Conservation (phyloP, 2,797 vertebrate genomes). For the Coreius guichenoti region DNA sequence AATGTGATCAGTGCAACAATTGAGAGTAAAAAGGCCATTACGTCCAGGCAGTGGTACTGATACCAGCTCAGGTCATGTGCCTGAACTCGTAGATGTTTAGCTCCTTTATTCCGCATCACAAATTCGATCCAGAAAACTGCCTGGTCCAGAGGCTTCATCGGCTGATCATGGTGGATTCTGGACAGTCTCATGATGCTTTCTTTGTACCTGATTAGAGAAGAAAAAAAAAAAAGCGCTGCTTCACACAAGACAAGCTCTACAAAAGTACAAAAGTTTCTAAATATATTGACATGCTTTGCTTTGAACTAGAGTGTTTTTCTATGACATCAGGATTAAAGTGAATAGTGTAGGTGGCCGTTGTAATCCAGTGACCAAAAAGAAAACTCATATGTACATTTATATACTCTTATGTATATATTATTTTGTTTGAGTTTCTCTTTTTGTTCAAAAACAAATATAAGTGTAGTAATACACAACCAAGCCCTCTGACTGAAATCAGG, state of each 20-base stretch:
- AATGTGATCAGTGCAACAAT: conserved; percentile 59
- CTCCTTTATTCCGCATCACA: conserved; percentile 79
- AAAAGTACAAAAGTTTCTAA: neutral
- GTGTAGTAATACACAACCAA: too few species aligned
- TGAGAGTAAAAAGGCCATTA: conserved; percentile 65
- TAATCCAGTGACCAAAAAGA: neutral
- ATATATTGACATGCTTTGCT: neutral
- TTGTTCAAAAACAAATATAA: too few species aligned
- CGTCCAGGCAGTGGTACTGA: conserved; percentile 73
- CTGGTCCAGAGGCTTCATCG: conserved; percentile 71
- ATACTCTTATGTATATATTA: neutral
- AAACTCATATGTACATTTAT: neutral
- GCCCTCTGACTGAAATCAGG: too few species aligned
- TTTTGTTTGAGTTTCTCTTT: neutral
- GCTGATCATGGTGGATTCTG: conserved; percentile 76
- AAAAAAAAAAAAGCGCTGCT: neutral
- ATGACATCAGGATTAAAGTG: neutral
- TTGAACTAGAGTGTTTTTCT: neutral
- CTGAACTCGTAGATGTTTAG: conserved; percentile 74
- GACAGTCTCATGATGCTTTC: conserved; percentile 74
- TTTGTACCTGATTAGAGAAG: conserved; percentile 71
- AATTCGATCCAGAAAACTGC: conserved; percentile 79
- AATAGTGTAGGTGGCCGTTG: too few species aligned
- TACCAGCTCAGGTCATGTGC: conserved; percentile 74
- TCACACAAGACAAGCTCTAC: neutral